Evolutionary conservation across 2,888 invertebrate genomes (phyloP), one percentile per base, ranked within the genome.

Genomic region (Nysson spinosus): DNA sequence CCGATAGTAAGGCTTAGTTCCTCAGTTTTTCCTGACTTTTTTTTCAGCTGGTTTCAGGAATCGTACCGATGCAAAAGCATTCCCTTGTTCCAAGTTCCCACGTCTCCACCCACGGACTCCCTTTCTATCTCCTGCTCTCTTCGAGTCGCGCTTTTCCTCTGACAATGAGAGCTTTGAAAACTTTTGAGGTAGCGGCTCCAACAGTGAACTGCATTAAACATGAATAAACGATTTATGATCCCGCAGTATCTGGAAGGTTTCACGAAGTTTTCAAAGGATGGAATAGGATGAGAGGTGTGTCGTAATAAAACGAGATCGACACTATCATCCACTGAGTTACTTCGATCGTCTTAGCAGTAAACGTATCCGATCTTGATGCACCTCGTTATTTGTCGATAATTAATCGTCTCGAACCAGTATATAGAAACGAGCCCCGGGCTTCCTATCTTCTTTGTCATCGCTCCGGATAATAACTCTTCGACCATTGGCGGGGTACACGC

Each of bases 51-150:
- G 83, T 80, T 80, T 75, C 79, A 75, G 58, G 69, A 71, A 69
- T 78, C 69, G 75, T 70, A 68, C 73, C 80, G 80, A 83, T 84
- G 85, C 85, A 83, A 86, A 86, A 86, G 85, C 86, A 85, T 86
- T 86, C 85, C 74, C 86, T 85, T 86, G 86, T 86, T 83, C 82
- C 72, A 79, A 78, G 77, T 77, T 79, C 71, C 74, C 78, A 64
- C 72, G 67, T 66, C 71, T 63, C 69, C 61, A 40, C 54, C 54
- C 61, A 57, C 66, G 72, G 61, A 55, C 47, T 43, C 46, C 56
- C 56, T n/a, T n/a, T n/a, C n/a, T n/a, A n/a, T n/a, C n/a, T n/a
- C n/a, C n/a, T n/a, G n/a, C n/a, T n/a, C 28, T 28, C 54, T 61
- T 64, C 67, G 65, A 68, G 52, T 58, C 70, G 61, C 68, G 69